phyloP scores from a whole-genome alignment of 2,113 vertebrate species.

The Vulpes vulpes region DNA sequence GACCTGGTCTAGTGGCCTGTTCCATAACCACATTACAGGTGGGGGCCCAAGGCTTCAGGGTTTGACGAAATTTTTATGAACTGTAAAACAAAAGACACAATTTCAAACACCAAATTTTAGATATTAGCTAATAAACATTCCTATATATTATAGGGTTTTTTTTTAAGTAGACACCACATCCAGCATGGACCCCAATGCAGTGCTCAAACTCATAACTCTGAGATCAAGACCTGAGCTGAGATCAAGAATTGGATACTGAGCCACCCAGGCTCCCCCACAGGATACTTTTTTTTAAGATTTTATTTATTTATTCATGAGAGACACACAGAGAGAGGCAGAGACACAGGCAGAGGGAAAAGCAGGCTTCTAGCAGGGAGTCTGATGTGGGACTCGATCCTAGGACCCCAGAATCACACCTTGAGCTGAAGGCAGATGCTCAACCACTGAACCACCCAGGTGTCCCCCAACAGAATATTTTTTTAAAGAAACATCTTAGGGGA shows the following conservation, averaged over 20 bases:
- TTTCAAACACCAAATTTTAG: conserved; percentile 32
- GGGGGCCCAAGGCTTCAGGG: not conserved
- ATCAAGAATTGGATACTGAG: not conserved
- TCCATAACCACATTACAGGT: not conserved
- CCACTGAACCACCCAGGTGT: not conserved
- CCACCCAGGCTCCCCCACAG: not conserved
- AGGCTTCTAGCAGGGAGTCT: no score
- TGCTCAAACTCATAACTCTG: not conserved
- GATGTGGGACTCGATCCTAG: no score
- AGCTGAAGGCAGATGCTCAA: no score
- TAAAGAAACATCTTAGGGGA: not conserved
- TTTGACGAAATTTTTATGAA: not conserved
- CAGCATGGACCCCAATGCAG: not conserved
- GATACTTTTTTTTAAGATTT: not conserved
- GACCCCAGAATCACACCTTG: no score
- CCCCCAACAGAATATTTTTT: not conserved
- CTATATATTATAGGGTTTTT: not conserved
- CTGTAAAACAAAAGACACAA: not conserved
- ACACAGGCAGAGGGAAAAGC: no score
- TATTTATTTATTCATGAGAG: no score
- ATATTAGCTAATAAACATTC: not conserved
- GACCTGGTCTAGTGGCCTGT: not conserved
- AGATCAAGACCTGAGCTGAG: not conserved
- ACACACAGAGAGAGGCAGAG: no score
- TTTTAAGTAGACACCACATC: not conserved